phyloP scores from a whole-genome alignment of 23 tunicate species.

The Corella eumyota region DNA sequence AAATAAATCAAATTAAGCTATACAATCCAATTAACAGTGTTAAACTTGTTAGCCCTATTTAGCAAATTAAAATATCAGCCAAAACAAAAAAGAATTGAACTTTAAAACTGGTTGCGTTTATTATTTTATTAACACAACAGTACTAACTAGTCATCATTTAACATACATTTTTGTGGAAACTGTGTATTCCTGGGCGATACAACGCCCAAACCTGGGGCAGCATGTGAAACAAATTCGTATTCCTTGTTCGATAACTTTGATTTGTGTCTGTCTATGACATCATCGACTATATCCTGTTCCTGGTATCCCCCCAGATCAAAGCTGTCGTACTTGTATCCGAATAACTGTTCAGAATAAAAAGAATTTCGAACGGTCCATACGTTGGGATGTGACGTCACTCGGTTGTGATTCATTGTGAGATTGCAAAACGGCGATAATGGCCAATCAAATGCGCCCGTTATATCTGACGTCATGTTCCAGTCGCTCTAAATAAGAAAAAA shows the following conservation, averaged over 20 bases:
- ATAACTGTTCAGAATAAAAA: conserved; percentile 28
- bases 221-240: background rate
- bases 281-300: conserved; percentile 15
- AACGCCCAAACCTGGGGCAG: background rate
- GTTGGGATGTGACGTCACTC: conserved; percentile 7
- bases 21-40: too few relatives aligned
- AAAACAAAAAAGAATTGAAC: too few relatives aligned
- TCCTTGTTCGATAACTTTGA: background rate
- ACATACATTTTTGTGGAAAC: too few relatives aligned
- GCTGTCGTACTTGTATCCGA: conserved; percentile 46
- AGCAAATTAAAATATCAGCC: too few relatives aligned
- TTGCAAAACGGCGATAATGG: conserved; percentile 57
- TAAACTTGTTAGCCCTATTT: too few relatives aligned
- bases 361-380: conserved; percentile 31
- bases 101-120: too few relatives aligned
- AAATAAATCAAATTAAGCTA: too few relatives aligned
- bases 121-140: too few relatives aligned
- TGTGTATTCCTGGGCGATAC: background rate
- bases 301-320: conserved; percentile 17
- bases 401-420: conserved; percentile 26
- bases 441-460: conserved; percentile 23
- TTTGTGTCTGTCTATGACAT: conserved; percentile 3
- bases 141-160: too few relatives aligned
- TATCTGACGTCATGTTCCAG: background rate
- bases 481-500: too few relatives aligned